Evolutionary conservation across 2,888 invertebrate genomes (phyloP), one percentile per base, ranked within the genome.

Genomic region (Lasioglossum zephyrum): DNA sequence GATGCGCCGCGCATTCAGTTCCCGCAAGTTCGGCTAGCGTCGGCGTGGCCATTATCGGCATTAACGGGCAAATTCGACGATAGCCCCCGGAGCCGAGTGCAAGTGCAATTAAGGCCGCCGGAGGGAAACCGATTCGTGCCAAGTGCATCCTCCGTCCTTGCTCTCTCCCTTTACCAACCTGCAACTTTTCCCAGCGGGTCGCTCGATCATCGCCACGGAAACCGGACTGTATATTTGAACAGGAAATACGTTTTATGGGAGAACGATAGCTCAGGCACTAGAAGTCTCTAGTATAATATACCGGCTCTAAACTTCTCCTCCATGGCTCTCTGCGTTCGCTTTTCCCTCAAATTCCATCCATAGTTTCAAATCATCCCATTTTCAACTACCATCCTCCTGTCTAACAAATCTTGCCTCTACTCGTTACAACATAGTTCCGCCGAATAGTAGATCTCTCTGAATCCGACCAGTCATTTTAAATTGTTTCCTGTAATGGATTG

Each of bases 51-150:
- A 90, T 90, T 91, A 90, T 89, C 91, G 87, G 85, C 86, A 85
- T 90, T 90, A 90, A 89, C 88, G 88, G 84, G 79, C 81, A 81
- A 87, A 89, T 90, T 89, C 88, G 89, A 86, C 87, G 88, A 88
- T 84, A 72, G 87, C 90, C 82, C 26, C 74, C 73, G 77, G 77
- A 78, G 81, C 80, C 85, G 72, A 78, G 90, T 84, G 87, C 84
- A 86, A 78, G 84, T 82, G 88, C 86, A 88, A 89, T 90, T 90
- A 90, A 84, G 88, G 86, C 39, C 79, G 84, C 77, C 80, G 73
- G 39, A 81, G 83, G 79, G 82, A 85, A 87, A 88, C 81, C 87
- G 84, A 82, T 85, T 87, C 87, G 87, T 90, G 90, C 89, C 89
- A 90, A 89, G 87, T 88, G 86, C 85, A 87, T 73, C 73, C 75